A percentile compares a stretch with the other conserved stretches of the same genome.
Conservation (phyloP, 1,140 invertebrate genomes). For the Lineus longissimus region DNA sequence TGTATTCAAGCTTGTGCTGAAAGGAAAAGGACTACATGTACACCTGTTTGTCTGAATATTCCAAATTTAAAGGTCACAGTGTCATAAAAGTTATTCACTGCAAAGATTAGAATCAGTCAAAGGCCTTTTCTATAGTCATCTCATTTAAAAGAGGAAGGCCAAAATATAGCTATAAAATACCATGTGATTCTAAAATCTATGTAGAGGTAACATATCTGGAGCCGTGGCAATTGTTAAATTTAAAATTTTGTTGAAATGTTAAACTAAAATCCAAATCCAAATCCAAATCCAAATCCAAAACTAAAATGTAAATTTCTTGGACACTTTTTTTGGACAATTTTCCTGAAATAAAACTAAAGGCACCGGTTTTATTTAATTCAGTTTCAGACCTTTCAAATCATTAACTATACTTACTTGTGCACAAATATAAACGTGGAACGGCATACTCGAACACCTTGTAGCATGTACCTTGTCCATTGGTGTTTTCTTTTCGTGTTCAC, state of each 20-base stretch:
- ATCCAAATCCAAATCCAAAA: too few species aligned
- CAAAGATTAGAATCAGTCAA: not conserved
- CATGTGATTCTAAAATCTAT: too few species aligned
- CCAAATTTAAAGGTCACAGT: too few species aligned
- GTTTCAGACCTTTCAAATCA: too few species aligned
- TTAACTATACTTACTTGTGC: not conserved
- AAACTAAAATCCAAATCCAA: too few species aligned
- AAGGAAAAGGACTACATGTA: not conserved
- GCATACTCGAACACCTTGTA: not conserved
- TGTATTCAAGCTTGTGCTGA: constrained; percentile 15
- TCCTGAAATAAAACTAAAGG: not conserved
- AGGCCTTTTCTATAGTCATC: too few species aligned
- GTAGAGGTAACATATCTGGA: too few species aligned
- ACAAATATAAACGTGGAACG: not conserved
- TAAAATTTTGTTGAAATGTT: too few species aligned
- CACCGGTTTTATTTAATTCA: too few species aligned
- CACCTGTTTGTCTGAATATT: not conserved
- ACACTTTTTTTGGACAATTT: not conserved
- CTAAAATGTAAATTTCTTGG: too few species aligned
- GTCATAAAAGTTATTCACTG: not conserved
- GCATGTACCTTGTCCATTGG: not conserved
- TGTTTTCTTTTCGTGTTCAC: not conserved
- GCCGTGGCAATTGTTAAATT: too few species aligned
- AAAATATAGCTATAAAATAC: not conserved
- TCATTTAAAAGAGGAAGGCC: too few species aligned